Evolutionary conservation across 2,888 invertebrate genomes (phyloP).

Genomic region (Teinopalpus imperialis): DNA sequence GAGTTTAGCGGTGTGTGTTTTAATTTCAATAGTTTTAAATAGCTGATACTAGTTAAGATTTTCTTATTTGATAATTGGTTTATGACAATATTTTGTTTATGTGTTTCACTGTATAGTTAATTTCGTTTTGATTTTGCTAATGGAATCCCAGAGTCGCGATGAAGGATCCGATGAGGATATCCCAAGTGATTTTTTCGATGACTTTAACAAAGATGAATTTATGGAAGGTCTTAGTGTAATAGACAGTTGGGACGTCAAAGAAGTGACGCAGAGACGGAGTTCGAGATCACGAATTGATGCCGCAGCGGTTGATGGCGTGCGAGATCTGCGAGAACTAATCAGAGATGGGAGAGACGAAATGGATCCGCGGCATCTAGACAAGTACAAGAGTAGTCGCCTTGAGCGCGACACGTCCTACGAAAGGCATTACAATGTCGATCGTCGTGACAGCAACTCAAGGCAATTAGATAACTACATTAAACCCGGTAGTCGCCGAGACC

Average conservation of each 20-base stretch:
- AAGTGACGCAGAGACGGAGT: constrained; percentile 32
- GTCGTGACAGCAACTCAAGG: constrained; percentile 35
- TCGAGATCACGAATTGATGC: constrained; percentile 37
- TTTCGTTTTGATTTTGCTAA: constrained; percentile 11
- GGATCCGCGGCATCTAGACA: constrained; percentile 10
- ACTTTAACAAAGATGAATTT: constrained; percentile 70
- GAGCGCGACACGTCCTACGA: constrained; percentile 21
- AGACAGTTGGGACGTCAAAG: constrained; percentile 67
- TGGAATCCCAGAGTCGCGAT: constrained; percentile 38
- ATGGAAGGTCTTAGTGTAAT: constrained; percentile 73
- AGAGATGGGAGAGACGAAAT: constrained; percentile 23
- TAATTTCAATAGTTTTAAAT: too few relatives aligned
- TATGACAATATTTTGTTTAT: too few relatives aligned
- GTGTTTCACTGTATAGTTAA: too few relatives aligned
- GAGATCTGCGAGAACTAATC: constrained; percentile 58
- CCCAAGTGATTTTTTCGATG: constrained; percentile 76
- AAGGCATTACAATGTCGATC: constrained; percentile 10
- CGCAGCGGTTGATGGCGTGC: constrained; percentile 47
- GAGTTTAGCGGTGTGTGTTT: too few relatives aligned
- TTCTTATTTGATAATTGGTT: too few relatives aligned
- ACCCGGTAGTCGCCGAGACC: constrained; percentile 71
- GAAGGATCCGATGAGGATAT: constrained; percentile 61
- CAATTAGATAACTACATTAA: constrained; percentile 58
- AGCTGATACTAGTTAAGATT: too few relatives aligned
- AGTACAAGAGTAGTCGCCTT: constrained; percentile 27